These are phyloP conservation scores for Leptinotarsa undecemlineata DNA, from an alignment of 1,140 invertebrate genomes.

Conservation along the genomic window DNA sequence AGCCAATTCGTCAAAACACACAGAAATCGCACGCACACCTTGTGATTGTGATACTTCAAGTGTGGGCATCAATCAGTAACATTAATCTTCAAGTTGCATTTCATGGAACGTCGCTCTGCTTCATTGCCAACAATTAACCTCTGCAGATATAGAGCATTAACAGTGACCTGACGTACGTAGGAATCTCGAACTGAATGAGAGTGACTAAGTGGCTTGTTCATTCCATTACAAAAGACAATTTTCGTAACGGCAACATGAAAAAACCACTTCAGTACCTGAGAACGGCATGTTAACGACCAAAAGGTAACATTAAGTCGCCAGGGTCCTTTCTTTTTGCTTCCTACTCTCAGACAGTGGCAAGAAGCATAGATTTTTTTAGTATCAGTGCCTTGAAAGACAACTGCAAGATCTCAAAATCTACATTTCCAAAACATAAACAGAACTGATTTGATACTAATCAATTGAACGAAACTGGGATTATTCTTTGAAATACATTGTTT, in stretches of 20 bases:
- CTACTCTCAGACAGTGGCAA: no score
- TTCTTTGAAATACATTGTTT: no score
- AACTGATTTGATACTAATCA: no score
- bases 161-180: not conserved
- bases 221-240: slow-evolving; percentile 6
- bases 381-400: no score
- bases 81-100: not conserved
- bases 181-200: not conserved
- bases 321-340: no score
- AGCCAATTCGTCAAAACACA: no score
- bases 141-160: slow-evolving; percentile 8
- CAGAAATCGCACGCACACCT: no score
- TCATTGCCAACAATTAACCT: slow-evolving; percentile 1
- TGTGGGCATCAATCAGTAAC: not conserved
- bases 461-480: no score
- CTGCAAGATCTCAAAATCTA: no score
- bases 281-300: not conserved
- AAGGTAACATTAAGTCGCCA: no score
- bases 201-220: not conserved
- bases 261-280: not conserved
- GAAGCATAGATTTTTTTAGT: no score
- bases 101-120: not conserved
- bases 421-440: no score
- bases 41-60: not conserved
- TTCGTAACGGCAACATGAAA: not conserved